These are phyloP conservation scores for Clamator glandarius DNA, from an alignment of 2,797 vertebrate genomes.

Conservation along the genomic window DNA sequence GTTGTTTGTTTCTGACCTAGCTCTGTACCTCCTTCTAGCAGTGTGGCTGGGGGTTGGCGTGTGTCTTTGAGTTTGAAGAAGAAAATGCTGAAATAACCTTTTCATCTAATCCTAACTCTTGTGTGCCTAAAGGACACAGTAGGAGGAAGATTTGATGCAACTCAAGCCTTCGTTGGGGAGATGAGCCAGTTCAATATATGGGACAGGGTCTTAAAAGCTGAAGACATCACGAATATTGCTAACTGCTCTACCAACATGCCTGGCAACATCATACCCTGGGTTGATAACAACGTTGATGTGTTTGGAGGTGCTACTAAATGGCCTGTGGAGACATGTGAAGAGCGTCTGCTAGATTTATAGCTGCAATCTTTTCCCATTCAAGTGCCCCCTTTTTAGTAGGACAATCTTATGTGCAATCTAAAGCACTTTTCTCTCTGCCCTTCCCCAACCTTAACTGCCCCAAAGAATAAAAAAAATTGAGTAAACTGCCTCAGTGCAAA, in stretches of 20 bases:
- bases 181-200: constrained; percentile 98
- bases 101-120: not conserved
- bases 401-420: constrained; percentile 62
- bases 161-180: constrained; percentile 97
- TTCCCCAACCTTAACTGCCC: not conserved
- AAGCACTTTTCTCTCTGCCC: constrained; percentile 54
- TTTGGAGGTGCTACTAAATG: constrained; percentile 93
- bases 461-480: not conserved
- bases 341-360: constrained; percentile 90
- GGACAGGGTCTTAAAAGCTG: constrained; percentile 91
- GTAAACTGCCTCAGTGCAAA: constrained; percentile 17
- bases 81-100: not conserved
- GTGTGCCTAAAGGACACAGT: constrained; percentile 88
- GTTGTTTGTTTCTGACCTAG: not conserved
- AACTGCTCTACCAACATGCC: constrained; percentile 94
- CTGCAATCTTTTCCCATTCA: constrained; percentile 30
- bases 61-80: not conserved
- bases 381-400: constrained; percentile 64
- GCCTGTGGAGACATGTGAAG: constrained; percentile 92
- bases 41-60: not conserved
- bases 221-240: constrained; percentile 90
- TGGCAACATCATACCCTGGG: constrained; percentile 94
- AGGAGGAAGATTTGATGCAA: constrained; percentile 95
- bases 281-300: constrained; percentile 91
- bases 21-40: not conserved